A percentile compares a stretch with the other conserved stretches of the same genome.
Evolutionary conservation across 2,113 vertebrate genomes (phyloP).

Genomic region (Elgaria multicarinata): DNA sequence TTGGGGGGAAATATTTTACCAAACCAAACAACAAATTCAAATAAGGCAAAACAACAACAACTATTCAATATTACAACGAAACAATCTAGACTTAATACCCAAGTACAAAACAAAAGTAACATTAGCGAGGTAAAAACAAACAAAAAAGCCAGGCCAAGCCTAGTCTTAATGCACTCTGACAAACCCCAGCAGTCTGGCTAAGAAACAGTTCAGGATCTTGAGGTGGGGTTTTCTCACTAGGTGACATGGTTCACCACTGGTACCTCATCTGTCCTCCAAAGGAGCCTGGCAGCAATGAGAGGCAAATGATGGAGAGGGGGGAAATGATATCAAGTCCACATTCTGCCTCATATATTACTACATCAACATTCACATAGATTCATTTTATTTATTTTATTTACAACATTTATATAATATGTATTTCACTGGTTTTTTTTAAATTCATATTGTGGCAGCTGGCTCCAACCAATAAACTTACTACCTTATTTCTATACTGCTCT

Average conservation of each 20-base stretch:
- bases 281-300: not conserved
- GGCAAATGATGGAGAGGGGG: not conserved
- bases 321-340: not conserved
- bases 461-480: no score
- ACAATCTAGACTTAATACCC: not conserved
- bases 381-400: not conserved
- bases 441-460: no score
- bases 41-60: not conserved
- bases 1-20: no score
- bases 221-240: not conserved
- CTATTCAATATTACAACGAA: not conserved
- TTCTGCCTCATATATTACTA: not conserved
- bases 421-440: no score
- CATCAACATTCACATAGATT: no score
- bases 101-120: not conserved
- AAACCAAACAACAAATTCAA: not conserved
- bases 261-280: not conserved
- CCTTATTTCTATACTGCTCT: no score
- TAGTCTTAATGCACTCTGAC: no score
- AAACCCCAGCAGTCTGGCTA: not conserved
- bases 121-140: not conserved
- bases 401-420: no score
- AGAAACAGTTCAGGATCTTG: not conserved
- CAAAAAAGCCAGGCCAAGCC: not conserved
- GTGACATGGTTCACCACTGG: not conserved